Conservation (phyloP, 1,140 invertebrate genomes). For the Caenorhabditis latens region DNA sequence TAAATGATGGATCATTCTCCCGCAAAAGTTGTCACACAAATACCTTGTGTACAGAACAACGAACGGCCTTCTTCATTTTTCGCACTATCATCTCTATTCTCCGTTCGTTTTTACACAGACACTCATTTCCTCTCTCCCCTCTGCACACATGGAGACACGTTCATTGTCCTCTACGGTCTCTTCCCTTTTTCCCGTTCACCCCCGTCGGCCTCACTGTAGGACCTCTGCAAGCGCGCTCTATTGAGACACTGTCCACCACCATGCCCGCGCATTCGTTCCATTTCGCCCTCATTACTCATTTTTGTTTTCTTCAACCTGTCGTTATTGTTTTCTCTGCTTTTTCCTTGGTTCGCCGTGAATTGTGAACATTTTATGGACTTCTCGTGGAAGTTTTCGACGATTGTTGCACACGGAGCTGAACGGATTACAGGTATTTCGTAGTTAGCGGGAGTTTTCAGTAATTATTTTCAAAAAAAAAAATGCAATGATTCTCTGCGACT, state of each 20-base stretch:
- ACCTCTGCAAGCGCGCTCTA: background rate
- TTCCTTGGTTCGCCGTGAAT: background rate
- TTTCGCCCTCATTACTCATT: background rate
- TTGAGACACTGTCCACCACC: background rate
- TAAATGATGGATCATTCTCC: slow-evolving; percentile 5
- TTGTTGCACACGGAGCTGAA: background rate
- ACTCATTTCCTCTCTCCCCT: background rate
- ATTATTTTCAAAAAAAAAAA: too few species aligned
- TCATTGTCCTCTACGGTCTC: background rate
- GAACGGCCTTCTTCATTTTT: slow-evolving; percentile 16
- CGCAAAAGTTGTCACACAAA: background rate
- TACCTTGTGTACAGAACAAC: background rate
- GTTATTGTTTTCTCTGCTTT: background rate
- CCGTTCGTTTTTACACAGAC: background rate
- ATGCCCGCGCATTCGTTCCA: background rate
- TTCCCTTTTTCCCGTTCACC: background rate
- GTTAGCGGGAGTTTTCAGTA: too few species aligned
- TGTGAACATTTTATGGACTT: background rate
- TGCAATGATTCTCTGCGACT: too few species aligned
- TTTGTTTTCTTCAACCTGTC: background rate
- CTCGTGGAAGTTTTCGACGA: background rate
- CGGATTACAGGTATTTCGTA: background rate
- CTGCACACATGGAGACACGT: background rate
- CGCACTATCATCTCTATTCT: background rate
- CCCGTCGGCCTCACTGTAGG: background rate